phyloP scores from a whole-genome alignment of 2,113 vertebrate species.

The Myotis lucifugus region DNA sequence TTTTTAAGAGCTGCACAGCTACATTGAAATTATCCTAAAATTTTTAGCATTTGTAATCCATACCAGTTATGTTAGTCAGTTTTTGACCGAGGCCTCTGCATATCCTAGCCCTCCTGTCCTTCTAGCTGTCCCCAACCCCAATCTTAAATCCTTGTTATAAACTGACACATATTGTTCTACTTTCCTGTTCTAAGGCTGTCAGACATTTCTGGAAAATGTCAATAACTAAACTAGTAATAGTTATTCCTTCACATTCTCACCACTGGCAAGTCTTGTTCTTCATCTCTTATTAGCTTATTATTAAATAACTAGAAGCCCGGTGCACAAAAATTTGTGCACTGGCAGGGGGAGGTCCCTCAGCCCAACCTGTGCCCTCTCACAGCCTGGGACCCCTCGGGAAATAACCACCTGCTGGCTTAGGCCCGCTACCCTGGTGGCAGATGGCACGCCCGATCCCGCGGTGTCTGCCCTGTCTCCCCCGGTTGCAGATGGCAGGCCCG shows the following conservation, averaged over 20 bases:
- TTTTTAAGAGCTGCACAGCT: not conserved
- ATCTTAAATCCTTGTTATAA: not conserved
- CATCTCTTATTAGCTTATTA: not conserved
- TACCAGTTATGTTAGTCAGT: not conserved
- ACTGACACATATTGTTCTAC: not conserved
- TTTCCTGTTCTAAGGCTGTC: not conserved
- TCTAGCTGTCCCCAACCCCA: not conserved
- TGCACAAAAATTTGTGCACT: too few species aligned
- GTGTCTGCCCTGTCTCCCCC: too few species aligned
- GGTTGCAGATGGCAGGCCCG: too few species aligned
- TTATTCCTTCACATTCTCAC: not conserved
- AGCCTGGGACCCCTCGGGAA: too few species aligned
- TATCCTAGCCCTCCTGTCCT: not conserved
- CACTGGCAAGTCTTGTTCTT: not conserved
- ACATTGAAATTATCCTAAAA: conserved; percentile 11
- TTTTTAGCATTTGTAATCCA: not conserved
- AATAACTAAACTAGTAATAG: conserved; percentile 30
- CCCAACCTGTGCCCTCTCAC: too few species aligned
- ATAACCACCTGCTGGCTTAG: too few species aligned
- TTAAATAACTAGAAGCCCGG: not conserved
- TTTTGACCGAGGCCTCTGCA: not conserved
- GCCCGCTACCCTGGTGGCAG: too few species aligned
- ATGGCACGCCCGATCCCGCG: too few species aligned
- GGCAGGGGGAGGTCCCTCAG: too few species aligned
- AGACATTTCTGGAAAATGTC: conserved; percentile 32